Base-by-base conservation (phyloP, 2,888 invertebrate genomes). In the Criorhina ranunculi region DNA sequence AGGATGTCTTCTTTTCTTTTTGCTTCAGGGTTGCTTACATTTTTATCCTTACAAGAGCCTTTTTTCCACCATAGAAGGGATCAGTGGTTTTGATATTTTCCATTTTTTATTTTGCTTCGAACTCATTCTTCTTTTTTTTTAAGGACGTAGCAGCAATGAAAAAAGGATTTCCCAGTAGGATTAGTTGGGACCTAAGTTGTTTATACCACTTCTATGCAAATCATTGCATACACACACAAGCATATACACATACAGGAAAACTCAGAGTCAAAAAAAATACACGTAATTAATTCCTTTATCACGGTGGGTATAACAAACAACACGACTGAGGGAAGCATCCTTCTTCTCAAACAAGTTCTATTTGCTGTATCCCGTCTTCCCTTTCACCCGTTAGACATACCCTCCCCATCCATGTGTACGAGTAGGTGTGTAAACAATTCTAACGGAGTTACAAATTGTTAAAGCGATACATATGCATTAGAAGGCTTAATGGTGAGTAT, bases 381-480 rank as follows among this genome's bases (percentile, higher is more conserved):
- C 2, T 12, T 11, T 17, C 15, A 46, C 4, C 29, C 6, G 29
- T 29, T 29, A 51, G 49, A 51, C 51, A 12, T 15, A 35, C 6
- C 12, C 15, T 19, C 35, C 44, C 29, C 15, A 33, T 37, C 9
- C 2, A n/a, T 69, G 17, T 57, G 35, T 64, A n/a, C 62, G 17
- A 49, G 35, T 64, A 8, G 49, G n/a, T 37, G 12, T 37, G 55
- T 49, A 37, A 69, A 59, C 57, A 70, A 53, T 57, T 44, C 40
- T 66, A 51, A 66, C 70, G 15, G 40, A 42, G 49, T 46, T 55
- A 78, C 78, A 78, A 78, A 73, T 83, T 78, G 62, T 78, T 83
- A 75, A 78, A 69, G 62, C 60, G 40, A 77, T 55, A 67, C 55
- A 83, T 78, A 69, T 40, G 83, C 62, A 73, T 73, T 69, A 73